Base-by-base conservation (phyloP, 2,797 vertebrate species). In the Parambassis ranga region DNA sequence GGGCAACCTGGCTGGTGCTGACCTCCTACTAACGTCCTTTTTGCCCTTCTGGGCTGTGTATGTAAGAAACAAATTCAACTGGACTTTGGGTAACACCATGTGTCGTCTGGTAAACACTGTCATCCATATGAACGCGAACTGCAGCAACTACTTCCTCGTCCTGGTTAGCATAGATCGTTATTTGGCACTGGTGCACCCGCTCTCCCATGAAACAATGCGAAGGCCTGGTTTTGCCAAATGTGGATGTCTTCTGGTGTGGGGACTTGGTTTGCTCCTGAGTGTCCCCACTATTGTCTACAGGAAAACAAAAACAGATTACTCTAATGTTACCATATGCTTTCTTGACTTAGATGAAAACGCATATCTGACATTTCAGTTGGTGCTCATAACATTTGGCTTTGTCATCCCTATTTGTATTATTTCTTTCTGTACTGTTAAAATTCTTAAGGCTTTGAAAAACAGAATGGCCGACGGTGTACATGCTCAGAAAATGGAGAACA, bases 111-210 rank as follows among this genome's bases (percentile, higher is more conserved):
- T 91, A 63, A 84, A 39, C 0, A 6, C 89, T 0, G 57, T 84
- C 59, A 87, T 93, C 41, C 71, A 49, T 33, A 71, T 94, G 55
- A 93, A 95, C 22, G 44, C 81, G 6, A 93, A 91, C 79, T 86
- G 90, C 71, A 95, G 94, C 79, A 79, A 95, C 78, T 94, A 92
- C 85, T 50, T 93, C 65, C 87, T 96, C 3, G 91, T 93, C 69
- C 77, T 92, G 24, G 84, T 96, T 18, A 95, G 92, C 3, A 0
- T 24, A 1, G 93, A 96, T 61, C 91, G 92, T 2, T 94, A 90
- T 1, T 1, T 88, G 5, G 82, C 75, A 6, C 84, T 94, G 18
- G 91, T 91, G 10, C 79, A 92, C 1, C 83, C 91, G 7, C 38
- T 95, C 79, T 73, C 77, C 15, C 74, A 87, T 15, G 50, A 69